phyloP scores from a whole-genome alignment of 1,140 invertebrate genomes.

The Nasonia longicornis region DNA sequence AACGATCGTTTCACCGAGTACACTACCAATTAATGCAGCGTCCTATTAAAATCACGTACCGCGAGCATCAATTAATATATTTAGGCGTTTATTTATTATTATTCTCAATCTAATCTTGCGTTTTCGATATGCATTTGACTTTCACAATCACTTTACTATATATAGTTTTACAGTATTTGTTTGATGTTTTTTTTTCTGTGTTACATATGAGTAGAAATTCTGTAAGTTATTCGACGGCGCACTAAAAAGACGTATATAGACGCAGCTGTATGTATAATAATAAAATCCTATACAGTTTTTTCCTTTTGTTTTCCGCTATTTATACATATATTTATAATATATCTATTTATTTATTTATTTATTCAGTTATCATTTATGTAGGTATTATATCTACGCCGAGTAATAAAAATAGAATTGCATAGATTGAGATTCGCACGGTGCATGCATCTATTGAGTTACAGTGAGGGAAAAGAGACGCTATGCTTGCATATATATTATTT shows the following conservation, averaged over 20 bases:
- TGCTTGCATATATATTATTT: constrained; percentile 12
- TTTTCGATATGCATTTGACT: constrained; percentile 46
- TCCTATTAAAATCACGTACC: constrained; percentile 7
- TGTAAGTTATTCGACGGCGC: background rate
- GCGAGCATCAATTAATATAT: constrained; percentile 38
- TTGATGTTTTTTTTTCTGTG: constrained; percentile 4
- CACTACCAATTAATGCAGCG: background rate
- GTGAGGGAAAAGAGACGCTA: constrained; percentile 18
- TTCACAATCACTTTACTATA: constrained; percentile 31
- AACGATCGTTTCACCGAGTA: background rate
- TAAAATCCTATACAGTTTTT: constrained; percentile 38
- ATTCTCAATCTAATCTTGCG: constrained; percentile 39
- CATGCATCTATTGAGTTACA: constrained; percentile 60
- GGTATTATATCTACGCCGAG: constrained; percentile 55
- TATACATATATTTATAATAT: constrained; percentile 31
- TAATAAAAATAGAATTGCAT: constrained; percentile 71
- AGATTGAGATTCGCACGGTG: constrained; percentile 65
- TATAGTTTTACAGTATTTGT: constrained; percentile 1
- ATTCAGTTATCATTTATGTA: background rate
- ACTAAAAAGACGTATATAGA: constrained; percentile 39
- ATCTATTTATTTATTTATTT: background rate
- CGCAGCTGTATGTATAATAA: constrained; percentile 18
- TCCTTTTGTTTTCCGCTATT: constrained; percentile 15
- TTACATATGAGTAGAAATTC: constrained; percentile 34
- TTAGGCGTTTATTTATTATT: constrained; percentile 32